Evolutionary conservation across 2,888 invertebrate genomes (phyloP).

Genomic region (Sesia bembeciformis): DNA sequence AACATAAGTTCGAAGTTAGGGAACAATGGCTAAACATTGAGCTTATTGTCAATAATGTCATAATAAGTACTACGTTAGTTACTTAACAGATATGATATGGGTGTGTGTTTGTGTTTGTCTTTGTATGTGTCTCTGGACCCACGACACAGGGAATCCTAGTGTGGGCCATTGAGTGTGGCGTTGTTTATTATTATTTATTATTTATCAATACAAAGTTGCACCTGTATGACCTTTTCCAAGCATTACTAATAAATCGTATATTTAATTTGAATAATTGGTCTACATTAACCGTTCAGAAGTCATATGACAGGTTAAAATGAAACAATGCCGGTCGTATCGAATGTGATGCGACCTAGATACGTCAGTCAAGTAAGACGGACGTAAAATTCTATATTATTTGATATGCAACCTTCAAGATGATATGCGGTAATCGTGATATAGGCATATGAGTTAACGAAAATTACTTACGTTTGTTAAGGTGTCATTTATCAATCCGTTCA

Average conservation of each 20-base stretch:
- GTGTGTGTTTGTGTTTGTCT: no score
- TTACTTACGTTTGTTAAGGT: neutral
- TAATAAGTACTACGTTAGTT: no score
- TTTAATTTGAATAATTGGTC: neutral
- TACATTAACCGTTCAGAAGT: slow-evolving; percentile 16
- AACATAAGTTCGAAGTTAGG: no score
- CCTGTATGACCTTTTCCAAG: neutral
- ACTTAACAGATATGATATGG: no score
- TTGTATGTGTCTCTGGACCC: no score
- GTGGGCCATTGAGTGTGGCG: no score
- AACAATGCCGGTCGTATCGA: neutral
- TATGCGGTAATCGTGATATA: slow-evolving; percentile 14
- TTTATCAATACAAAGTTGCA: neutral
- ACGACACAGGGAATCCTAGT: no score
- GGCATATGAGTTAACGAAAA: neutral
- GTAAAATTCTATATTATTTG: slow-evolving; percentile 18
- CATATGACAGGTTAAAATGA: slow-evolving; percentile 16
- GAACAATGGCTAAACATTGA: no score
- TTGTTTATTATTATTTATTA: no score
- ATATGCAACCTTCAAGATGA: slow-evolving; percentile 35
- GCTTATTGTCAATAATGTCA: no score
- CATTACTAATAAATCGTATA: neutral
- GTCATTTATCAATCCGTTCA: neutral
- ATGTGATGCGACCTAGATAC: slow-evolving; percentile 27
- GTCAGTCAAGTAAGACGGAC: slow-evolving; percentile 26